These are phyloP conservation scores for Hoplodrina blanda DNA, from an alignment of 2,888 invertebrate genomes.

Conservation along the genomic window DNA sequence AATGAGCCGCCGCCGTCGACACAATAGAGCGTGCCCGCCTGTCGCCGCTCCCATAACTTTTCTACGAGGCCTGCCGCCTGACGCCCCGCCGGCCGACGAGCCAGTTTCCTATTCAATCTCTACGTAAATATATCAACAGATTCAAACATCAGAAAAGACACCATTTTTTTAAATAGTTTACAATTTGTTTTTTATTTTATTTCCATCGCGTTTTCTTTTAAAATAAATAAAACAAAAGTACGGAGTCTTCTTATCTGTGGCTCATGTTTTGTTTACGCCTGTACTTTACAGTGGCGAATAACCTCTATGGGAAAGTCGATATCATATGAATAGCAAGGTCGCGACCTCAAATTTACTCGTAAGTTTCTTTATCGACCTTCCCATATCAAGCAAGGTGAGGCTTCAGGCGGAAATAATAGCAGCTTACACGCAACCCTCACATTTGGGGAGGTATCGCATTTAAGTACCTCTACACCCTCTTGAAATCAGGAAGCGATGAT, in stretches of 20 bases:
- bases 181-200: neutral
- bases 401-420: constrained; percentile 79
- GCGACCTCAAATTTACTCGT: constrained; percentile 75
- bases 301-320: constrained; percentile 60
- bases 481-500: constrained; percentile 68
- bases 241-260: constrained; percentile 10
- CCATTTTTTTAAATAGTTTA: constrained; percentile 1
- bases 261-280: constrained; percentile 24
- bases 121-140: constrained; percentile 18
- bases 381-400: constrained; percentile 81
- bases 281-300: constrained; percentile 38
- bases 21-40: constrained; percentile 57
- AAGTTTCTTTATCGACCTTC: constrained; percentile 77
- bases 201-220: neutral
- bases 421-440: constrained; percentile 79
- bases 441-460: constrained; percentile 68
- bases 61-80: constrained; percentile 40
- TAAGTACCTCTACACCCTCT: constrained; percentile 54
- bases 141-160: constrained; percentile 13
- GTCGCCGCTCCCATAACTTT: constrained; percentile 56
- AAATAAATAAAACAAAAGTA: constrained; percentile 13
- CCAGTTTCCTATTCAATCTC: constrained; percentile 37
- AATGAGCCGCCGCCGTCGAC: constrained; percentile 65
- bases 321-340: constrained; percentile 66
- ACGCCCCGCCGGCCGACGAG: constrained; percentile 15